phyloP scores from a whole-genome alignment of 2,797 vertebrate genomes.

The Bovichtus variegatus region DNA sequence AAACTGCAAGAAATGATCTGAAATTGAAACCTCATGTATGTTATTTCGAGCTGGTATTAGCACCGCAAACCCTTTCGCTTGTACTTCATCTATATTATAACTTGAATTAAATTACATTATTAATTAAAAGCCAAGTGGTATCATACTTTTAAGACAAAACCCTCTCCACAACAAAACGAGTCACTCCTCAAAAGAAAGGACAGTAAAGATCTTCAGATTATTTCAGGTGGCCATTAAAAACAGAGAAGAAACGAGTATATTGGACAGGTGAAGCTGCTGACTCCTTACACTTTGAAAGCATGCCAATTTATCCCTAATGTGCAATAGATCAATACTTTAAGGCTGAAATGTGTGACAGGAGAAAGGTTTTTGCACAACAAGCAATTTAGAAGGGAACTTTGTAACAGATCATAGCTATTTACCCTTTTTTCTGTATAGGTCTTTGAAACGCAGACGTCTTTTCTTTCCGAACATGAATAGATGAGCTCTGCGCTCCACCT shows the following conservation, averaged over 20 bases:
- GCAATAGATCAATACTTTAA: slow-evolving; percentile 34
- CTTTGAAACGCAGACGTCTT: slow-evolving; percentile 8
- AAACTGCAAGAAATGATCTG: not conserved
- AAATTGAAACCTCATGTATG: not conserved
- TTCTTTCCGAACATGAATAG: slow-evolving; percentile 30
- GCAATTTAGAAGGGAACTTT: slow-evolving; percentile 23
- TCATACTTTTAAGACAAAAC: not conserved
- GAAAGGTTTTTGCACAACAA: slow-evolving; percentile 12
- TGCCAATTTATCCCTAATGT: slow-evolving; percentile 7
- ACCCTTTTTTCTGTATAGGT: slow-evolving; percentile 18
- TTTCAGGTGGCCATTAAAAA: not conserved
- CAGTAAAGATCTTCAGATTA: not conserved
- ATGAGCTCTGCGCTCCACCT: not conserved
- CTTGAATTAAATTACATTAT: too few species aligned
- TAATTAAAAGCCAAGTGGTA: not conserved
- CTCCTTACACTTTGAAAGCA: not conserved
- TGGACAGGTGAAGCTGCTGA: not conserved
- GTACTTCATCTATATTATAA: not conserved
- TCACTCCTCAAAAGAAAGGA: not conserved
- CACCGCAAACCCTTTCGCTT: not conserved
- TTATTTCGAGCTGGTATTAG: not conserved
- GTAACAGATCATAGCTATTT: slow-evolving; percentile 9
- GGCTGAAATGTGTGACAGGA: slow-evolving; percentile 7
- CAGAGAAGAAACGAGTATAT: not conserved
- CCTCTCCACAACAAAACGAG: too few species aligned